Conservation (phyloP, 2,888 invertebrate genomes). For the Andrena praecox region DNA sequence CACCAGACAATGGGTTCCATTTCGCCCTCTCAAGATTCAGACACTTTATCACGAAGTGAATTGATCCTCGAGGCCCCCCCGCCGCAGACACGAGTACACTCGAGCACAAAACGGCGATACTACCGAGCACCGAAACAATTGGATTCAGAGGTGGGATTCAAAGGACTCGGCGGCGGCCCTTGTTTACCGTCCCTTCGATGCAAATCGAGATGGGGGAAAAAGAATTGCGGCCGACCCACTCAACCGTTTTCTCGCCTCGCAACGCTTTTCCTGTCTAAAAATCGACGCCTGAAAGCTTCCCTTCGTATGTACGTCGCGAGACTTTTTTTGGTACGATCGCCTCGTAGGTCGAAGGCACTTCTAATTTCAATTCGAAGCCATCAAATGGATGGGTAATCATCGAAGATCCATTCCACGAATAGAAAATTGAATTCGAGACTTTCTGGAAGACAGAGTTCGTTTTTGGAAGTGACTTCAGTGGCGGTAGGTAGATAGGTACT, state of each 20-base stretch:
- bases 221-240: neutral
- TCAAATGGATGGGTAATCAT: too few species aligned
- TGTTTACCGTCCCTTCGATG: constrained; percentile 31
- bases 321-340: too few species aligned
- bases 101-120: constrained; percentile 51
- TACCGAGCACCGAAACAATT: constrained; percentile 50
- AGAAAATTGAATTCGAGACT: too few species aligned
- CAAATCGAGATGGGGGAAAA: constrained; percentile 5
- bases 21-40: constrained; percentile 57
- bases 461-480: too few species aligned
- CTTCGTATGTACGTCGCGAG: too few species aligned
- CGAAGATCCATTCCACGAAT: too few species aligned
- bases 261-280: neutral
- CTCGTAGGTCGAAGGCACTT: too few species aligned
- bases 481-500: too few species aligned
- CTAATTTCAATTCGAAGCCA: too few species aligned
- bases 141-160: constrained; percentile 57
- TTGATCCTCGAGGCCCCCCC: constrained; percentile 52
- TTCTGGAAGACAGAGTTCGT: too few species aligned
- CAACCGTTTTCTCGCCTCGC: neutral
- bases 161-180: constrained; percentile 7
- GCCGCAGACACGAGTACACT: constrained; percentile 54
- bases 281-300: neutral
- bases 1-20: constrained; percentile 57
- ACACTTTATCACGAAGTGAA: constrained; percentile 60